Evolutionary conservation across 35 echinoderm and acorn worm genomes (phyloP).

Genomic region (Holothuria glaberrima): DNA sequence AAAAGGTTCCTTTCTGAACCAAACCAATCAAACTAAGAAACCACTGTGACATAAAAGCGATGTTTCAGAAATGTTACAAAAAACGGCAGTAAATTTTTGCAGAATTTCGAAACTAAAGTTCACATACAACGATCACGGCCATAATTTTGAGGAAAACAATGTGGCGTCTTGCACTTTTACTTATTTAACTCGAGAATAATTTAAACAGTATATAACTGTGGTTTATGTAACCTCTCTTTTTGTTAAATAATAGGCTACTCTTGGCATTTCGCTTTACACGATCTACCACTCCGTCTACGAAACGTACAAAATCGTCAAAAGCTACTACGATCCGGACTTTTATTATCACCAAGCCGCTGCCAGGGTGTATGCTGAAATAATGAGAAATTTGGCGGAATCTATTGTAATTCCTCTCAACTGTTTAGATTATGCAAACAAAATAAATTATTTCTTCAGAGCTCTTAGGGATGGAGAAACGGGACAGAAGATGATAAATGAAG

Average conservation of each 20-base stretch:
- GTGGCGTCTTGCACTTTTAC: too few species aligned
- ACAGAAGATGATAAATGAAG: conserved; percentile 36
- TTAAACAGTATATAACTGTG: too few species aligned
- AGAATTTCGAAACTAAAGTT: too few species aligned
- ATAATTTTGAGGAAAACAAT: too few species aligned
- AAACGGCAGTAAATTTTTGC: too few species aligned
- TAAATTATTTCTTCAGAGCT: conserved; percentile 59
- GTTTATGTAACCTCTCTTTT: too few species aligned
- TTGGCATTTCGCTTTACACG: conserved; percentile 65
- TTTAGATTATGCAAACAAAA: conserved; percentile 58
- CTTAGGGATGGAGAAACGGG: conserved; percentile 66
- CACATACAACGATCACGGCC: too few species aligned
- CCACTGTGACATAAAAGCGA: too few species aligned
- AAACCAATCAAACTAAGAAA: too few species aligned
- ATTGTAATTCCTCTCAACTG: conserved; percentile 66
- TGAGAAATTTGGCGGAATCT: conserved; percentile 64
- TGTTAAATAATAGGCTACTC: conserved; percentile 1
- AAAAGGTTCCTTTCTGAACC: too few species aligned
- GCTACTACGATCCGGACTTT: conserved; percentile 66
- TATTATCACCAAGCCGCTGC: conserved; percentile 61
- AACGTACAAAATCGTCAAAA: conserved; percentile 75
- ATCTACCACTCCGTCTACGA: conserved; percentile 92
- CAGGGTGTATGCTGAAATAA: conserved; percentile 56
- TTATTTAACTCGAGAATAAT: too few species aligned
- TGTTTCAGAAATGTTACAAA: too few species aligned